These are phyloP conservation scores for Baronia brevicornis DNA, from an alignment of 2,888 invertebrate species.

Conservation along the genomic window DNA sequence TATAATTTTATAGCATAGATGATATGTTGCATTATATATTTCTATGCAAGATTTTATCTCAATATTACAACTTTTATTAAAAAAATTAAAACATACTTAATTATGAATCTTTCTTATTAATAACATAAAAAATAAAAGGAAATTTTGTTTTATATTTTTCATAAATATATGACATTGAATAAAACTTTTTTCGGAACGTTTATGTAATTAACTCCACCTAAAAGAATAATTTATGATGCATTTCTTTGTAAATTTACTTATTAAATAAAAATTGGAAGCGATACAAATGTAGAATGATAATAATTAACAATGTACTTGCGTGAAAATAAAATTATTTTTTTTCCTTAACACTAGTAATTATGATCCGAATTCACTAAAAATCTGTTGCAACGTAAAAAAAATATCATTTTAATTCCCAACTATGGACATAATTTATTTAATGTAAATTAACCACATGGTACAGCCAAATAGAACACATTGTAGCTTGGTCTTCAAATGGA, in stretches of 20 bases:
- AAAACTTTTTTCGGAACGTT: background rate
- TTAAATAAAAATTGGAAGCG: background rate
- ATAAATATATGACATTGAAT: background rate
- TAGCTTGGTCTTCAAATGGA: no score
- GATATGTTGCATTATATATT: conserved; percentile 50
- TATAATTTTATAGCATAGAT: conserved; percentile 30
- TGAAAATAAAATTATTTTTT: background rate
- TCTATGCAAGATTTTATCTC: conserved; percentile 1
- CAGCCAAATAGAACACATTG: no score
- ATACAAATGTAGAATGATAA: conserved; percentile 2
- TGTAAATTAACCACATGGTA: no score
- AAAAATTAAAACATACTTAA: no score
- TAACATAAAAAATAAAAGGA: background rate
- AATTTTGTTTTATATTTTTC: background rate
- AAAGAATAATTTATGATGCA: background rate
- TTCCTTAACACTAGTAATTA: background rate
- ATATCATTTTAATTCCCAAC: no score
- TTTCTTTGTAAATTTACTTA: background rate
- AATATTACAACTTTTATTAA: no score
- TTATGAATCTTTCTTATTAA: no score
- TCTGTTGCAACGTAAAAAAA: no score
- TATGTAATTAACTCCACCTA: background rate
- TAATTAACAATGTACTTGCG: background rate
- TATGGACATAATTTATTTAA: no score
- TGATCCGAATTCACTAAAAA: background rate